These are phyloP conservation scores for Darevskia nairensis DNA, from an alignment of 2,797 vertebrate species.

Conservation along the genomic window DNA sequence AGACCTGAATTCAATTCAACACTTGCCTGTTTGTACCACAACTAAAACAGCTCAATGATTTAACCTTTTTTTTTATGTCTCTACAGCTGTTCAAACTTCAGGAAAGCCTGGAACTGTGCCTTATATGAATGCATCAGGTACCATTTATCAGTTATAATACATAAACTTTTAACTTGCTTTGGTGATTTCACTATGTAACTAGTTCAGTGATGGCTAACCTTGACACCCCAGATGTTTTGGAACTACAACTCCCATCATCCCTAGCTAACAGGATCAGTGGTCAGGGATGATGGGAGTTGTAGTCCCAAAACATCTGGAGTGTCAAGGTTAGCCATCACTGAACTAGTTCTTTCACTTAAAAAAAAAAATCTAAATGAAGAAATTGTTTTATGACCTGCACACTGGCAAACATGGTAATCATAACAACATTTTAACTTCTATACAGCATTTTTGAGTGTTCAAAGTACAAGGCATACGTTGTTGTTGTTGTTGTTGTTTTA, in stretches of 20 bases:
- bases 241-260: too few species aligned
- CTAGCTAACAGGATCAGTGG: too few species aligned
- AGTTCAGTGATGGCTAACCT: too few species aligned
- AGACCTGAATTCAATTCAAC: conserved; percentile 25
- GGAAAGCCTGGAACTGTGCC: conserved; percentile 57
- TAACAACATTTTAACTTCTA: background rate
- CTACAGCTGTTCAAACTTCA: conserved; percentile 40
- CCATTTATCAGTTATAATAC: conserved; percentile 45
- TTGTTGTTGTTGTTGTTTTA: too few species aligned
- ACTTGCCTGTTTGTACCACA: conserved; percentile 34
- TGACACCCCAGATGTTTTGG: too few species aligned
- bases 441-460: background rate
- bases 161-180: conserved; percentile 43
- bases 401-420: background rate
- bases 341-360: background rate
- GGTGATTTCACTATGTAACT: conserved; percentile 7
- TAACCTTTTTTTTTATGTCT: conserved; percentile 6
- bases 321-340: too few species aligned
- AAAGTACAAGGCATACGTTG: background rate
- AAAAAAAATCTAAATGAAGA: conserved; percentile 9
- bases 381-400: background rate
- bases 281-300: too few species aligned
- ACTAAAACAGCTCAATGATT: conserved; percentile 27
- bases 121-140: conserved; percentile 53
- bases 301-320: too few species aligned